Evolutionary conservation across 2,888 invertebrate species (phyloP).

Genomic region (Hymenopus coronatus): DNA sequence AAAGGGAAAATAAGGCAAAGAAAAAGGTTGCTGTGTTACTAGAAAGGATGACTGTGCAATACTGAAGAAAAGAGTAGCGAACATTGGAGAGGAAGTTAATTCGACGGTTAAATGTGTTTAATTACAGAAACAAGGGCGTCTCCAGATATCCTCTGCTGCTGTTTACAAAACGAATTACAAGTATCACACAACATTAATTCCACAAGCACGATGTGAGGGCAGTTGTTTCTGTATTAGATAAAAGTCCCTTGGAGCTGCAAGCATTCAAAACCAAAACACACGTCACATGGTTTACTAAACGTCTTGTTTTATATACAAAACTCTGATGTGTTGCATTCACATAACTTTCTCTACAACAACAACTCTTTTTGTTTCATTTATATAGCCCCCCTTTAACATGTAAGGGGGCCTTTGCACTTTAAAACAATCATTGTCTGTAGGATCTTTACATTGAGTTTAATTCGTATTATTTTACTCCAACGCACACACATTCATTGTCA

Average conservation of each 20-base stretch:
- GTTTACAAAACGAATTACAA: conserved; percentile 11
- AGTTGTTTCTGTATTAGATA: background rate
- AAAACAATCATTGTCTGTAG: too few relatives aligned
- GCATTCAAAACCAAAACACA: too few relatives aligned
- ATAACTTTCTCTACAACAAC: too few relatives aligned
- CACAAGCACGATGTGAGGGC: background rate
- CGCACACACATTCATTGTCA: too few relatives aligned
- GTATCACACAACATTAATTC: background rate
- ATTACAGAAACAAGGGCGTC: conserved; percentile 14
- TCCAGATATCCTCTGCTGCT: background rate
- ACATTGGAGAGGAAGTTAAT: conserved; percentile 22
- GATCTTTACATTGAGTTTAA: too few relatives aligned
- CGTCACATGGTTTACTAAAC: too few relatives aligned
- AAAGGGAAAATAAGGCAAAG: background rate
- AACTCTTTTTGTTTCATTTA: too few relatives aligned
- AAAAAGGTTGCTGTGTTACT: background rate
- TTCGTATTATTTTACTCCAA: too few relatives aligned
- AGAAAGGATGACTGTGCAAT: background rate
- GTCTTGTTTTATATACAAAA: too few relatives aligned
- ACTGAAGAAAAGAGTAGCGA: background rate
- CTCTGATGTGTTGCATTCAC: too few relatives aligned
- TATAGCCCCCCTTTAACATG: too few relatives aligned
- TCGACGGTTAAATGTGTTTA: conserved; percentile 26
- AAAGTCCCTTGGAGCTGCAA: background rate
- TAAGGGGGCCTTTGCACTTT: too few relatives aligned